Evolutionary conservation across 2,888 invertebrate genomes (phyloP).

Genomic region (Mimumesa dahlbomi): DNA sequence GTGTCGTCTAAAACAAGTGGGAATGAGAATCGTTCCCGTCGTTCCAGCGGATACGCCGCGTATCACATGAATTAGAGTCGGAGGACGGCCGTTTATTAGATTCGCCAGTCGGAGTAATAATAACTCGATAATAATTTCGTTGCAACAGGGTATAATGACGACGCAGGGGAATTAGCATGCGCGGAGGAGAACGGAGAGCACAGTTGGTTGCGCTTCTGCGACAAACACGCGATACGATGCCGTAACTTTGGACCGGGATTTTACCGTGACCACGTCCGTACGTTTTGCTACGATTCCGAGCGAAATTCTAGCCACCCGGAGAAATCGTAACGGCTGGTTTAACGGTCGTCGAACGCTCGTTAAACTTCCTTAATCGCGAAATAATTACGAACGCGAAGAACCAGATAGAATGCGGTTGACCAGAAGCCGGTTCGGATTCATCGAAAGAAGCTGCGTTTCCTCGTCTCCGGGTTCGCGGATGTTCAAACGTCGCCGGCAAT

Average conservation of each 20-base stretch:
- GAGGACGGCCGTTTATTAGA: slow-evolving; percentile 74
- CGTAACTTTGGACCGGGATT: slow-evolving; percentile 10
- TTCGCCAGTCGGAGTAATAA: slow-evolving; percentile 72
- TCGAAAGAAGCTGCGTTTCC: too few species aligned
- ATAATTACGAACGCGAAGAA: slow-evolving; percentile 23
- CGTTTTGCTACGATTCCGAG: background rate
- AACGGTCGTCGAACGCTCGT: slow-evolving; percentile 17
- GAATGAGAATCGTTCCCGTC: slow-evolving; percentile 61
- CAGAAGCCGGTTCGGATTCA: background rate
- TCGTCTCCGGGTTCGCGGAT: too few species aligned
- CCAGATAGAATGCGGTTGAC: background rate
- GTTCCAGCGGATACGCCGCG: slow-evolving; percentile 76
- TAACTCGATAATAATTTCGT: slow-evolving; percentile 59
- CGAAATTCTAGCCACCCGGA: background rate
- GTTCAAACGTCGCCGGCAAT: too few species aligned
- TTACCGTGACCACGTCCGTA: background rate
- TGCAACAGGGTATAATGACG: slow-evolving; percentile 46
- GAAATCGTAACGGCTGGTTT: slow-evolving; percentile 5
- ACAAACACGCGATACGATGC: slow-evolving; percentile 41
- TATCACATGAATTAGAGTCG: slow-evolving; percentile 74
- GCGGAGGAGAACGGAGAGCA: slow-evolving; percentile 50
- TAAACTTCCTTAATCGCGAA: slow-evolving; percentile 34
- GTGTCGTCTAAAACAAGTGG: background rate
- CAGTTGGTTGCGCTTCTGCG: slow-evolving; percentile 51
- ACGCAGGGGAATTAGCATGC: slow-evolving; percentile 27